Conservation (phyloP, 1,140 invertebrate genomes). For the Leptoteleia sp. region DNA sequence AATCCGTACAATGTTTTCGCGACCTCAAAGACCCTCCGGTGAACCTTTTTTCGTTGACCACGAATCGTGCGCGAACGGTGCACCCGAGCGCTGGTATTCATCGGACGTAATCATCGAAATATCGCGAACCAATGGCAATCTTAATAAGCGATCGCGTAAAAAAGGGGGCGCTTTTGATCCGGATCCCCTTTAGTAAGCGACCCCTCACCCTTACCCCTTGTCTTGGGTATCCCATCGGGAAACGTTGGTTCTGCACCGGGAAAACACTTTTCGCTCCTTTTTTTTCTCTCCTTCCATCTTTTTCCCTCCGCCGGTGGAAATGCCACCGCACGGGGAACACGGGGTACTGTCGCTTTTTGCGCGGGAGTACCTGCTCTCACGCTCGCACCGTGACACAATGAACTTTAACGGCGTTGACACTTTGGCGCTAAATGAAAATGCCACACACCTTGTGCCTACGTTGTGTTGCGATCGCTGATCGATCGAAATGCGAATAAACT, state of each 20-base stretch:
- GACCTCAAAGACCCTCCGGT: constrained; percentile 42
- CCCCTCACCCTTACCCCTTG: no score
- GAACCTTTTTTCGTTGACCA: constrained; percentile 47
- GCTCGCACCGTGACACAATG: constrained; percentile 67
- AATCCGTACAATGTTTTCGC: constrained; percentile 60
- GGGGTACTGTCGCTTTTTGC: constrained; percentile 61
- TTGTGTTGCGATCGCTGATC: constrained; percentile 56
- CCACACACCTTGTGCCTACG: constrained; percentile 75
- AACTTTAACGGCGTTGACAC: constrained; percentile 76
- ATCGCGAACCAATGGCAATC: constrained; percentile 31
- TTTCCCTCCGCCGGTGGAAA: no score
- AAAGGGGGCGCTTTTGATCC: constrained; percentile 21
- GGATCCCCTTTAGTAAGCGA: no score
- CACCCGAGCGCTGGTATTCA: constrained; percentile 24
- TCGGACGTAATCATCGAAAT: constrained; percentile 46
- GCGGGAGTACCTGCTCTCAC: constrained; percentile 61
- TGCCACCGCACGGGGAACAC: constrained; percentile 40
- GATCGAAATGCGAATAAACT: constrained; percentile 52
- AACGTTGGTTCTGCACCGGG: not conserved
- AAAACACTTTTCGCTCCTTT: constrained; percentile 16
- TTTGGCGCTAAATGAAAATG: constrained; percentile 71
- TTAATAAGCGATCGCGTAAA: constrained; percentile 41
- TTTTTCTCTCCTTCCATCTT: not conserved
- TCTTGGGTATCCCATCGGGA: constrained; percentile 12
- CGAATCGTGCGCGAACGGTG: constrained; percentile 48